Conservation (phyloP, 2,113 vertebrate species). For the Danionella cerebrum region DNA sequence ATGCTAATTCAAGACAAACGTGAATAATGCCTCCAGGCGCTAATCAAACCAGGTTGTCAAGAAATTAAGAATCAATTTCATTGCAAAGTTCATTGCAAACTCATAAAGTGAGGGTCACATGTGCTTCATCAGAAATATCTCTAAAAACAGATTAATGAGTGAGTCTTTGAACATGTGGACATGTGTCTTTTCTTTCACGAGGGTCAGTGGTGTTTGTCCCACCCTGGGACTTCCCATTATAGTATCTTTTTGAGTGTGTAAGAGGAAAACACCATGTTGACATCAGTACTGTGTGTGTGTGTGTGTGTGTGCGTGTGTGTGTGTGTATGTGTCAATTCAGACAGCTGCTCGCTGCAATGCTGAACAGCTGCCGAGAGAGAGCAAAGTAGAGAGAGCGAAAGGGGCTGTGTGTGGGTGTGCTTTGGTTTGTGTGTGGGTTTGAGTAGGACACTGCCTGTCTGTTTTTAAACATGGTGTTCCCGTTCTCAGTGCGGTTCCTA, state of each 20-base stretch:
- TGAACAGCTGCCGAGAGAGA: slow-evolving; percentile 24
- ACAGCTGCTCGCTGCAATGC: slow-evolving; percentile 41
- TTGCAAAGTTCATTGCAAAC: no score
- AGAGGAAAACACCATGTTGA: slow-evolving; percentile 32
- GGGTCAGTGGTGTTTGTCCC: slow-evolving; percentile 25
- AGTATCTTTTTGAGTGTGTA: slow-evolving; percentile 11
- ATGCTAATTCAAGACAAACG: no score
- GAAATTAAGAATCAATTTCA: no score
- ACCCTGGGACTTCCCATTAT: slow-evolving; percentile 51
- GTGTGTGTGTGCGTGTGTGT: no score
- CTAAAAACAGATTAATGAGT: no score
- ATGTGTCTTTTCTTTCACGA: slow-evolving; percentile 32
- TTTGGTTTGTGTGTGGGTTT: slow-evolving; percentile 35
- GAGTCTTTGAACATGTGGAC: neutral
- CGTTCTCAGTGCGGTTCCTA: slow-evolving; percentile 44
- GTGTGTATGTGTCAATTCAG: slow-evolving; percentile 27
- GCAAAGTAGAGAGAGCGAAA: slow-evolving; percentile 21
- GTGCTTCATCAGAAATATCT: no score
- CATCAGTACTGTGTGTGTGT: no score
- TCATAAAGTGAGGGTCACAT: no score
- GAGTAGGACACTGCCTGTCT: neutral
- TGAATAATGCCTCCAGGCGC: no score
- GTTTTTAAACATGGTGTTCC: slow-evolving; percentile 46
- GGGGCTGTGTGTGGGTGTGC: no score
- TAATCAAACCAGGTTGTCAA: no score